phyloP scores from a whole-genome alignment of 2,888 invertebrate genomes.

The Metopia argyrocephala region DNA sequence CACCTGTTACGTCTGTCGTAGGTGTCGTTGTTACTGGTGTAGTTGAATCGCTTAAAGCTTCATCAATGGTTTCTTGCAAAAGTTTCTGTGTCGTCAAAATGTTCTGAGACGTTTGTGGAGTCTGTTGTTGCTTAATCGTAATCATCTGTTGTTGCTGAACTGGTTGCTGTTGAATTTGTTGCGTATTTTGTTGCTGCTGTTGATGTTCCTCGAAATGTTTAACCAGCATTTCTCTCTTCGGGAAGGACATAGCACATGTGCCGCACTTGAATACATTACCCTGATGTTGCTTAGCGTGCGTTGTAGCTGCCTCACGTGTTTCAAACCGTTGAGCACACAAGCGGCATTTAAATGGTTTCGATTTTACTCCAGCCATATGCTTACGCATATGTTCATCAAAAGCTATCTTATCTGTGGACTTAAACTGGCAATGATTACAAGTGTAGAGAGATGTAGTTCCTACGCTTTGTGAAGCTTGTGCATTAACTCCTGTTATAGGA shows the following conservation, averaged over 20 bases:
- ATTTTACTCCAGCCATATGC: slow-evolving; percentile 73
- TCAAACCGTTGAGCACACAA: slow-evolving; percentile 78
- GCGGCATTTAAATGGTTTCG: slow-evolving; percentile 79
- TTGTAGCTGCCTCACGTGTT: slow-evolving; percentile 77
- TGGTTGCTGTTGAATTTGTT: slow-evolving; percentile 67
- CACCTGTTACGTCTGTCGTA: slow-evolving; percentile 72
- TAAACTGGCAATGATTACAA: slow-evolving; percentile 78
- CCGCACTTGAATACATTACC: slow-evolving; percentile 78
- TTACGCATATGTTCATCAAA: slow-evolving; percentile 78
- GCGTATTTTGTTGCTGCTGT: slow-evolving; percentile 67
- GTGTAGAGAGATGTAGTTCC: slow-evolving; percentile 71
- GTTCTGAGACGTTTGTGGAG: slow-evolving; percentile 56
- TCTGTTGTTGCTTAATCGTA: slow-evolving; percentile 45
- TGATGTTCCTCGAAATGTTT: slow-evolving; percentile 79
- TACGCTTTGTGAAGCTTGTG: slow-evolving; percentile 62
- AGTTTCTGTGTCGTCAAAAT: slow-evolving; percentile 77
- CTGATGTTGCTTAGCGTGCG: slow-evolving; percentile 78
- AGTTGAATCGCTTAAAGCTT: slow-evolving; percentile 77
- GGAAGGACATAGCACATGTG: slow-evolving; percentile 77
- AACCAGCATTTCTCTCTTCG: slow-evolving; percentile 76
- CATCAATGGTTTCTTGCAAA: slow-evolving; percentile 78
- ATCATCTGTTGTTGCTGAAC: slow-evolving; percentile 65
- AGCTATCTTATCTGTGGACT: slow-evolving; percentile 76
- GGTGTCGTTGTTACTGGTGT: slow-evolving; percentile 66
- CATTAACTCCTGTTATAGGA: slow-evolving; percentile 49